Conservation (phyloP, 2,797 vertebrate genomes). For the Bradypodion ventrale region DNA sequence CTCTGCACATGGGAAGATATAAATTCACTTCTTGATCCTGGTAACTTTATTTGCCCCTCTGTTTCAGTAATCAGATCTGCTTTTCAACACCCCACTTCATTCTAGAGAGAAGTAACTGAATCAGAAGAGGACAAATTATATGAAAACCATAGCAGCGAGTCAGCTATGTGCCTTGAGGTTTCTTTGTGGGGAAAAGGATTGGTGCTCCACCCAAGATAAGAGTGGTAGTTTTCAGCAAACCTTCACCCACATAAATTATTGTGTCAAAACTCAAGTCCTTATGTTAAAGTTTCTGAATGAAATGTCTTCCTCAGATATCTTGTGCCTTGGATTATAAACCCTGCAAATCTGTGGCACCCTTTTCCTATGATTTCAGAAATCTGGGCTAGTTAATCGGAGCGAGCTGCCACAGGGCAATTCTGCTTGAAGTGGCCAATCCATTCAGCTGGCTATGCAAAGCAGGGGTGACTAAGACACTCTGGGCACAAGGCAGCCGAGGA, state of each 20-base stretch:
- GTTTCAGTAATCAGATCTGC: no score
- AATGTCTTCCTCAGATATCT: background rate
- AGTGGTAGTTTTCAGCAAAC: background rate
- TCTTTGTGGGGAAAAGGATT: background rate
- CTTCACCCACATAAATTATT: background rate
- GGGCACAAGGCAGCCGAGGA: background rate
- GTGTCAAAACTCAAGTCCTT: background rate
- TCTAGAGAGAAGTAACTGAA: background rate
- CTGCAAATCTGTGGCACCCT: background rate
- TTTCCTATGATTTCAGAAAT: background rate
- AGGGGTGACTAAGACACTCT: background rate
- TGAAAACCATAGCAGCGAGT: background rate
- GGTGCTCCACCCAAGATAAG: background rate
- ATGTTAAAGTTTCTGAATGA: background rate
- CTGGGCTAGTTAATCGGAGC: background rate
- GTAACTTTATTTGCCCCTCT: background rate
- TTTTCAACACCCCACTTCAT: background rate
- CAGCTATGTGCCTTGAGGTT: background rate
- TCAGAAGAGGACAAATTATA: background rate
- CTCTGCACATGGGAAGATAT: background rate
- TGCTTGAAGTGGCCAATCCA: background rate
- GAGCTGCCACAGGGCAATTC: background rate
- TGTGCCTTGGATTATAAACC: background rate
- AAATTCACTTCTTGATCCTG: no score
- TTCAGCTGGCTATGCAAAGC: background rate